Evolutionary conservation across 2,888 invertebrate genomes (phyloP).

Genomic region (Timandra comae): DNA sequence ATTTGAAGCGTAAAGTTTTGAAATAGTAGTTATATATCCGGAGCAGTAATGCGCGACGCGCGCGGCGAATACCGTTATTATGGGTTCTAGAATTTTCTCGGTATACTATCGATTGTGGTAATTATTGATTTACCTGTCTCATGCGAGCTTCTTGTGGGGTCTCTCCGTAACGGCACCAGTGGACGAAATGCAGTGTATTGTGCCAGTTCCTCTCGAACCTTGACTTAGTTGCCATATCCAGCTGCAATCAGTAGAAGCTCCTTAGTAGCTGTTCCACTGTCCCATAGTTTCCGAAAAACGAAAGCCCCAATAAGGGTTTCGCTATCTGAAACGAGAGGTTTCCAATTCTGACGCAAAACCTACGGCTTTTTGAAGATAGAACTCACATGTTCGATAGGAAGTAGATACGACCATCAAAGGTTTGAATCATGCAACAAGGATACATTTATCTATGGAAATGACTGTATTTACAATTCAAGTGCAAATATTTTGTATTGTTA

Average conservation of each 20-base stretch:
- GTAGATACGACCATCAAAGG: constrained; percentile 40
- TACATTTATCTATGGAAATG: constrained; percentile 5
- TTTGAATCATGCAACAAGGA: constrained; percentile 45
- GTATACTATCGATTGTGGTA: constrained; percentile 8
- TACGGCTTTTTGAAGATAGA: constrained; percentile 46
- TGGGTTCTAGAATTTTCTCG: constrained; percentile 29
- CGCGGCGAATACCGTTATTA: constrained; percentile 24
- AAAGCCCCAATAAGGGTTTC: constrained; percentile 67
- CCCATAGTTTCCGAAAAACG: constrained; percentile 59
- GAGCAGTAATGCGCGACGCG: constrained; percentile 19
- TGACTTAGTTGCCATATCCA: constrained; percentile 76
- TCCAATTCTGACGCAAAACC: constrained; percentile 70
- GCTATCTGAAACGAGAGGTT: constrained; percentile 75
- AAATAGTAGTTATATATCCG: constrained; percentile 18
- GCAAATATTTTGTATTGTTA: constrained; percentile 18
- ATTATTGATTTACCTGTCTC: constrained; percentile 77
- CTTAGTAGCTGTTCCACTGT: constrained; percentile 66
- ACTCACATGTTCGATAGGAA: constrained; percentile 39
- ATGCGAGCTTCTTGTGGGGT: constrained; percentile 81
- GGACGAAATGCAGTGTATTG: constrained; percentile 81
- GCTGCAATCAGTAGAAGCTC: constrained; percentile 76
- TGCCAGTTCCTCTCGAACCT: constrained; percentile 80
- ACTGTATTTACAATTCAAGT: constrained; percentile 9
- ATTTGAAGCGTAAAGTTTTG: constrained; percentile 14
- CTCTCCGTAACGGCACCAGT: constrained; percentile 84